phyloP scores from a whole-genome alignment of 2,888 invertebrate genomes.

The Parnassius mnemosyne region DNA sequence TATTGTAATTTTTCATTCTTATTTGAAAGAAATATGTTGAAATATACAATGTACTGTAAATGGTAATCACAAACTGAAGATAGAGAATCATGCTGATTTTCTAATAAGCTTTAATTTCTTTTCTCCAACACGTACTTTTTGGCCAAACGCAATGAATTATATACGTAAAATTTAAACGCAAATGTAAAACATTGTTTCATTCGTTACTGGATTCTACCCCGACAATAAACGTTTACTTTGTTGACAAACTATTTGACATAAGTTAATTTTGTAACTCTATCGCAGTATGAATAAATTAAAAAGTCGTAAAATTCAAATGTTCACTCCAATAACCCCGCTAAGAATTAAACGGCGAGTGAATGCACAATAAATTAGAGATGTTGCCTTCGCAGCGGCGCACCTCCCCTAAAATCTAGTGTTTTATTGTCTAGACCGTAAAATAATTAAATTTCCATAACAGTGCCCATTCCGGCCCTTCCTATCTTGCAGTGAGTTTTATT shows the following conservation, averaged over 20 bases:
- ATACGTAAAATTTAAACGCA: no score
- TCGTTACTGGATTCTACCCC: background rate
- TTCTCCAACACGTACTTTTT: no score
- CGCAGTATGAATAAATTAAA: conserved; percentile 20
- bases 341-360: conserved; percentile 18
- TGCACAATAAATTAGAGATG: conserved; percentile 44
- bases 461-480: conserved; percentile 39
- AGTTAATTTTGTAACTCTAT: conserved; percentile 7
- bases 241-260: conserved; percentile 4
- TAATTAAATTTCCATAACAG: conserved; percentile 66
- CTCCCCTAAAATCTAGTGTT: conserved; percentile 45
- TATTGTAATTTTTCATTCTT: no score
- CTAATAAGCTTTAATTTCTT: no score
- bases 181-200: background rate
- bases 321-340: conserved; percentile 22
- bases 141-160: no score
- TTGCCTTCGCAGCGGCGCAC: conserved; percentile 35
- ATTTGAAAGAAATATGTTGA: no score
- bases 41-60: no score
- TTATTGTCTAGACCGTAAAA: conserved; percentile 58
- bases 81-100: no score
- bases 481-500: conserved; percentile 27
- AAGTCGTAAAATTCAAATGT: conserved; percentile 26
- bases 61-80: no score
- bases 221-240: background rate